phyloP scores from a whole-genome alignment of 2,797 vertebrate species.

The Sarcophilus harrisii region DNA sequence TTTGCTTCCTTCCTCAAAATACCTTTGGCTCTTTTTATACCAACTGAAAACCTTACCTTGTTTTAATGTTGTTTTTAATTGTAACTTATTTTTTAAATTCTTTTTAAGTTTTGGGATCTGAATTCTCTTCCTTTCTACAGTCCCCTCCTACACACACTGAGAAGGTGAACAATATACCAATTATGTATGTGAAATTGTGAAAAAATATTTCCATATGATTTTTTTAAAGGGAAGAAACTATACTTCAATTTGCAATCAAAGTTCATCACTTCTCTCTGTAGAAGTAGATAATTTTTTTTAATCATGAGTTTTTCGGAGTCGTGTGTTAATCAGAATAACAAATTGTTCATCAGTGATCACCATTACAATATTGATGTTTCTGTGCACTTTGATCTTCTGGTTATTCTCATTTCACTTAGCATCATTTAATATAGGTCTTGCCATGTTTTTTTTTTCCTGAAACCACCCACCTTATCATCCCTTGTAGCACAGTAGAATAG shows the following conservation, averaged over 20 bases:
- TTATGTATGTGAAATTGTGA: background rate
- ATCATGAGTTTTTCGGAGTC: background rate
- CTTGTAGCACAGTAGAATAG: background rate
- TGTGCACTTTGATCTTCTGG: background rate
- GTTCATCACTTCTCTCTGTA: background rate
- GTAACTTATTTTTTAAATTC: background rate
- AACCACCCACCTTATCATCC: background rate
- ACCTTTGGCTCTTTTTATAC: background rate
- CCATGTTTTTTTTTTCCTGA: background rate
- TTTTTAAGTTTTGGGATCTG: background rate
- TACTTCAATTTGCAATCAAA: background rate
- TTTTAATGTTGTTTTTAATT: background rate
- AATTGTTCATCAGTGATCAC: background rate
- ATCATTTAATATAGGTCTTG: background rate
- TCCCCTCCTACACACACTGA: background rate
- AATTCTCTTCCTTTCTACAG: background rate
- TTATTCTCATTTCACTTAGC: background rate
- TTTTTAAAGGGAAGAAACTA: background rate
- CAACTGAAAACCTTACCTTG: background rate
- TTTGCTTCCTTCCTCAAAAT: background rate
- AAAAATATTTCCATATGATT: background rate
- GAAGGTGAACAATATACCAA: background rate
- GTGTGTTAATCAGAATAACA: background rate
- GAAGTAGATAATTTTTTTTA: background rate
- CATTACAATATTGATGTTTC: background rate